Base-by-base conservation (phyloP, 2,797 vertebrate genomes). In the Syngnathus rostellatus region DNA sequence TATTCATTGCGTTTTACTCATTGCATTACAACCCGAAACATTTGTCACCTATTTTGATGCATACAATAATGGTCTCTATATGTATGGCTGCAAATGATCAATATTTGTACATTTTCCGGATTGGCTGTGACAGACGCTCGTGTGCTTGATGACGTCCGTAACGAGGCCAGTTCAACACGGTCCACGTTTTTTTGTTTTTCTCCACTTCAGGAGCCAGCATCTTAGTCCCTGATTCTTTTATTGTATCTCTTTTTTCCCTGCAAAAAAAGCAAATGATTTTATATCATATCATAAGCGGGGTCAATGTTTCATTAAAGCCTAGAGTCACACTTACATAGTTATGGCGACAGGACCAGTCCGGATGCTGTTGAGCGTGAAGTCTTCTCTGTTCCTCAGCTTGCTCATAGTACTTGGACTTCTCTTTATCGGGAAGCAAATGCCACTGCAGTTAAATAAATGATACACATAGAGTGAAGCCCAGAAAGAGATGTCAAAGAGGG, bases 301-400 rank as follows among this genome's bases (percentile, higher is more conserved):
- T 9, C 50, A 17, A 21, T 40, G 37, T 40, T 40, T 8, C 58
- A 23, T 61, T 21, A 39, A 16, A 10, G 1, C 6, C 25, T 17
- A 57, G 25, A 17, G 54, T 31, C 54, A 25, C 40, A 62, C 60
- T 62, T 25, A 62, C 60, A 3, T 62, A 62, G 21, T 62, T 62
- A 23, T 62, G 60, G 60, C 60, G 60, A 12, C 60, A 62, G n/a
- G 60, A 62, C 60, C 60, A 62, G 14, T 62, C 60, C 17, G 60
- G 60, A 46, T 62, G 60, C 41, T 62, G 60, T 21, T 62, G 60
- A 14, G 60, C 40, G 5, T 62, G 60, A 62, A 45, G 60, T 62
- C 40, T 23, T 23, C 60, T 43, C 41, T 62, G 41, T 62, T 62
- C 64, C 5, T 62, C 60, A 16, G 60, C 60, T 23, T 31, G 41